Evolutionary conservation across 37 sponge, comb jelly and placozoan genomes (phyloP).

Genomic region (Ianthella basta): DNA sequence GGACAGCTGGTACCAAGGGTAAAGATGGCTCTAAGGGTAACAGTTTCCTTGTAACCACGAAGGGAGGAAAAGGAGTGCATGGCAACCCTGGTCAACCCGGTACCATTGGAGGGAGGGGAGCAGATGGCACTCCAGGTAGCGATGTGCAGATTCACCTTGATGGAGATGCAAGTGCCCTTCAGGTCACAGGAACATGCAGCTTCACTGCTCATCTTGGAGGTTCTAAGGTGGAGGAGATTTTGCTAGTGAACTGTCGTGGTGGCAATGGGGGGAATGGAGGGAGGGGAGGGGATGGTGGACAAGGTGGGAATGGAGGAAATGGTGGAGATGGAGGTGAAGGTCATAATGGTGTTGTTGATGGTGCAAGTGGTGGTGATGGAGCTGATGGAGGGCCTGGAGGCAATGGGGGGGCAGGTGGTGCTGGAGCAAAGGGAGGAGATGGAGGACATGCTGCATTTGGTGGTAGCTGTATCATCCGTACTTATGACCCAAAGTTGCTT

Average conservation of each 20-base stretch:
- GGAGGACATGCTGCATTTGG: slow-evolving; percentile 14
- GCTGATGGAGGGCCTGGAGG: slow-evolving; percentile 31
- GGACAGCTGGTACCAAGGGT: slow-evolving; percentile 3
- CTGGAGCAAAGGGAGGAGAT: slow-evolving; percentile 26
- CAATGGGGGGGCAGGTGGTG: slow-evolving; percentile 31
- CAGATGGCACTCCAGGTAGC: slow-evolving; percentile 69
- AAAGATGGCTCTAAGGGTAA: slow-evolving; percentile 31
- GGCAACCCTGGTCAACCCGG: slow-evolving; percentile 47
- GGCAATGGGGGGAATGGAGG: slow-evolving; percentile 45
- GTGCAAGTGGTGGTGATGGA: slow-evolving; percentile 4
- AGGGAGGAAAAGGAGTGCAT: neutral
- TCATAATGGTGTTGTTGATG: neutral
- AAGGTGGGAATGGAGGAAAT: slow-evolving; percentile 47
- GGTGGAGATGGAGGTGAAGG: slow-evolving; percentile 54
- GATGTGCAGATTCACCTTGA: slow-evolving; percentile 54
- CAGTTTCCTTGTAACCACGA: neutral
- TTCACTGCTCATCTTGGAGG: slow-evolving; percentile 72
- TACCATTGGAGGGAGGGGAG: slow-evolving; percentile 39
- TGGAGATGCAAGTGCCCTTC: slow-evolving; percentile 60
- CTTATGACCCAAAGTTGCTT: slow-evolving; percentile 27
- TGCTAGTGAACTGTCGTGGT: slow-evolving; percentile 73
- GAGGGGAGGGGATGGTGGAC: slow-evolving; percentile 41
- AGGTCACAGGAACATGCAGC: slow-evolving; percentile 48
- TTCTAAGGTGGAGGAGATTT: slow-evolving; percentile 47
- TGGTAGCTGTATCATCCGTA: slow-evolving; percentile 30